Evolutionary conservation across 2,113 vertebrate species (phyloP), one percentile per base, ranked within the genome.

Genomic region (Catagonus wagneri): DNA sequence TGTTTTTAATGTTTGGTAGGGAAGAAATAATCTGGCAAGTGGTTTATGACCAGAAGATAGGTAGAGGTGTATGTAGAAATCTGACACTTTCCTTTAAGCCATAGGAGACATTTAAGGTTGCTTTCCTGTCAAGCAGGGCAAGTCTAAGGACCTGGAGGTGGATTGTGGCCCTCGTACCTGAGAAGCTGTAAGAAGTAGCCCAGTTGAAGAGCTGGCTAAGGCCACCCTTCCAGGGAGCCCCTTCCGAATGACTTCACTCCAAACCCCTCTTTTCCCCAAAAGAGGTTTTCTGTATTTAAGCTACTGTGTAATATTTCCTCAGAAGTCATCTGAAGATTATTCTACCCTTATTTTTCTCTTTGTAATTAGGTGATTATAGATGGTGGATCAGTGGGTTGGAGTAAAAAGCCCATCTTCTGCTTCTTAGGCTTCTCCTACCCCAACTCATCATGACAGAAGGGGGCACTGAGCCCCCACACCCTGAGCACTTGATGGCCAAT

Each of bases 371-470:
- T 50, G 58, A 27, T 71, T 54, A 60, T 54, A 60, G 36, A 36
- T 50, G 23, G 9, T 83, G 32, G 50, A 4, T 25, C 25, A 12
- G 36, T 13, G 1, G 32, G 17, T 4, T 2, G 2, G 36, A 0
- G 0, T 29, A 13, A 56, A 80, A 83, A 74, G 61, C 6, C 12
- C 15, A 1, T 71, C 66, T 39, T 63, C 63, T 50, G 27, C 13
- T 63, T 81, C 71, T 34, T 32, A 56, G 80, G 19, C 58, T 34
- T 52, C 15, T 32, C 3, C 6, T 58, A 6, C 29, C 25, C 34
- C 3, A 34, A 2, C 6, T 32, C 50, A 63, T 32, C 8, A 1
- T 2, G 1, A 27, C 19, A 13, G n/a, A 36, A 22, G 29, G 2
- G 14, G 23, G 44, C 6, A 5, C 63, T 29, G 54, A 16, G 54